phyloP scores from a whole-genome alignment of 2,113 vertebrate genomes.

The Aptenodytes patagonicus region DNA sequence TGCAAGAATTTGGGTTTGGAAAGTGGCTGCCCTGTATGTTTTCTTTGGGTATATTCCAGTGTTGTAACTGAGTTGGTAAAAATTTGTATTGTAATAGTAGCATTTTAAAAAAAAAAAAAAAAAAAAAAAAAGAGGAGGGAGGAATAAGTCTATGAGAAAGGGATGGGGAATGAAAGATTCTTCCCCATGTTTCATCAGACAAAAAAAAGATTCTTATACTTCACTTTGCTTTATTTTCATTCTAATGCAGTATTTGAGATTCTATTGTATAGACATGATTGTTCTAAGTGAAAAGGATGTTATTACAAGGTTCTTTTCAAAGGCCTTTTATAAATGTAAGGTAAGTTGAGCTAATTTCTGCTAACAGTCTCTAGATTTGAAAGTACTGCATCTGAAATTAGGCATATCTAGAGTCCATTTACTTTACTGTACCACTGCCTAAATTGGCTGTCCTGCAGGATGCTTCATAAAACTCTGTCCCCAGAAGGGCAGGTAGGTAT shows the following conservation, averaged over 20 bases:
- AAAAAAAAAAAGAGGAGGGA: neutral
- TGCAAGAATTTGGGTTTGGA: neutral
- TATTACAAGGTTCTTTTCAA: neutral
- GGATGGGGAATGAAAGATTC: neutral
- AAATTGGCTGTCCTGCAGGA: neutral
- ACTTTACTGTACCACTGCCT: neutral
- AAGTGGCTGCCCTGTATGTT: neutral
- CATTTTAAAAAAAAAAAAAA: neutral
- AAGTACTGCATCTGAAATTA: neutral
- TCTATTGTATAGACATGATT: neutral
- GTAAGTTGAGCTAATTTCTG: neutral
- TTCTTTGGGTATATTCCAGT: neutral
- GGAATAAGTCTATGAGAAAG: neutral
- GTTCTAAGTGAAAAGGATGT: neutral
- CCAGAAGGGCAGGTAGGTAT: neutral
- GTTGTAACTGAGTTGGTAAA: slow-evolving; percentile 25
- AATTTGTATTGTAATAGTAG: neutral
- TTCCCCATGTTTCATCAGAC: neutral
- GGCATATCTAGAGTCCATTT: neutral
- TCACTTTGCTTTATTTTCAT: neutral
- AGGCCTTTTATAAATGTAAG: neutral
- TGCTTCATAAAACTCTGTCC: neutral
- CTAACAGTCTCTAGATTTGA: neutral
- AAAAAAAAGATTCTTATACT: neutral
- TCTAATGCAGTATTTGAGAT: neutral